Percentiles rank a stretch among this genome's conserved stretches.
phyloP scores from a whole-genome alignment of 2,113 vertebrate species.

The Alectura lathami region DNA sequence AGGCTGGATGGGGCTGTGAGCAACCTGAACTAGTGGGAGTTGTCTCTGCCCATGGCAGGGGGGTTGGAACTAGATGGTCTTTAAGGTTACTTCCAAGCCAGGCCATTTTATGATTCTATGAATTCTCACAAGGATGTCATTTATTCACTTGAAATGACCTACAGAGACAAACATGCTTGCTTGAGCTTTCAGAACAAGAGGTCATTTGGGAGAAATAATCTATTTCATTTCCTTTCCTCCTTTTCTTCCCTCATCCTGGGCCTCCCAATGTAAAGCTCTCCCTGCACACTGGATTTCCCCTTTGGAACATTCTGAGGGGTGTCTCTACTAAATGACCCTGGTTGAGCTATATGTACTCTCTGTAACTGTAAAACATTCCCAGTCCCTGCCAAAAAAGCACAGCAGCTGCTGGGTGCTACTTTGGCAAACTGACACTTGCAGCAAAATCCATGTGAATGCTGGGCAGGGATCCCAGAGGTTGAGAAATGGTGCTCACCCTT shows the following conservation, averaged over 20 bases:
- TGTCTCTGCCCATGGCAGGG: no score
- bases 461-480: neutral
- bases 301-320: neutral
- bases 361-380: neutral
- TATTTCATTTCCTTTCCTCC: neutral
- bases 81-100: no score
- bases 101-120: no score
- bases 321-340: rapidly evolving
- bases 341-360: neutral
- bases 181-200: neutral
- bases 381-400: neutral
- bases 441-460: neutral
- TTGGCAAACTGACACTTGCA: neutral
- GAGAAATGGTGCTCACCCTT: neutral
- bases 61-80: no score
- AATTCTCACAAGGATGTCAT: neutral
- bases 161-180: neutral
- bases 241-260: neutral
- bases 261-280: no score
- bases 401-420: neutral
- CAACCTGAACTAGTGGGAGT: no score
- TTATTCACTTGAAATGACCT: neutral
- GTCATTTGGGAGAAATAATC: neutral
- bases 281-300: rapidly evolving
- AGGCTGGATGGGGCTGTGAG: no score